Evolutionary conservation across 2,888 invertebrate species (phyloP).

Genomic region (Lasioglossum morio): DNA sequence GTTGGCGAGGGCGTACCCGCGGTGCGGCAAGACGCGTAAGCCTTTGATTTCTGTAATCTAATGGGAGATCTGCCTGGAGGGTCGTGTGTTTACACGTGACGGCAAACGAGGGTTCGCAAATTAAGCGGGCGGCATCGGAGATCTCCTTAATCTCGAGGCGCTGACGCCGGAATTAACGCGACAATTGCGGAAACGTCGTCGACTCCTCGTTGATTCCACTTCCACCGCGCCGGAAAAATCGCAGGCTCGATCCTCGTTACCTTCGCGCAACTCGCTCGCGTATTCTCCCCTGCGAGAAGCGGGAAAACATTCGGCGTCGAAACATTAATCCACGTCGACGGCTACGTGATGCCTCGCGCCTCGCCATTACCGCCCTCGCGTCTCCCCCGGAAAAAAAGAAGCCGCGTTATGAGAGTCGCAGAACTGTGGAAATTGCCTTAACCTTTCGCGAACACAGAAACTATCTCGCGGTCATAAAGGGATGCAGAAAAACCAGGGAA

Average conservation of each 20-base stretch:
- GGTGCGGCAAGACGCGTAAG: slow-evolving; percentile 45
- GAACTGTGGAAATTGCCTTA: slow-evolving; percentile 23
- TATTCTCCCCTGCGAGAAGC: slow-evolving; percentile 38
- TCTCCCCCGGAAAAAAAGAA: not conserved
- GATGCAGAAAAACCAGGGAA: not conserved
- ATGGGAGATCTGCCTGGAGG: slow-evolving; percentile 61
- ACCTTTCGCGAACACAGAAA: not conserved
- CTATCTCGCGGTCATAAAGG: not conserved
- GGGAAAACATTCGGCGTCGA: slow-evolving; percentile 54
- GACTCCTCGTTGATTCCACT: not conserved
- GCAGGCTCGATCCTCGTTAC: slow-evolving; percentile 14
- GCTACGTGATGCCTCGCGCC: slow-evolving; percentile 56
- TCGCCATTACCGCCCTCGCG: slow-evolving; percentile 27
- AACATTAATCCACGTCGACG: slow-evolving; percentile 69
- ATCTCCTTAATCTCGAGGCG: slow-evolving; percentile 56
- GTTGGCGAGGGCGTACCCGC: slow-evolving; percentile 6
- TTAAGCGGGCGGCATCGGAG: slow-evolving; percentile 57
- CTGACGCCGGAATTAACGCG: slow-evolving; percentile 46
- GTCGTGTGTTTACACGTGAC: slow-evolving; percentile 56
- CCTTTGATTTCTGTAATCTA: slow-evolving; percentile 67
- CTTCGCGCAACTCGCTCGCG: not conserved
- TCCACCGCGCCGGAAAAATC: slow-evolving; percentile 35
- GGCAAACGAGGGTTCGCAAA: slow-evolving; percentile 52
- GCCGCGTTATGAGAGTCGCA: slow-evolving; percentile 11
- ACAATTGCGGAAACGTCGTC: slow-evolving; percentile 33